phyloP scores from a whole-genome alignment of 2,797 vertebrate genomes.

The Rhinophrynus dorsalis region DNA sequence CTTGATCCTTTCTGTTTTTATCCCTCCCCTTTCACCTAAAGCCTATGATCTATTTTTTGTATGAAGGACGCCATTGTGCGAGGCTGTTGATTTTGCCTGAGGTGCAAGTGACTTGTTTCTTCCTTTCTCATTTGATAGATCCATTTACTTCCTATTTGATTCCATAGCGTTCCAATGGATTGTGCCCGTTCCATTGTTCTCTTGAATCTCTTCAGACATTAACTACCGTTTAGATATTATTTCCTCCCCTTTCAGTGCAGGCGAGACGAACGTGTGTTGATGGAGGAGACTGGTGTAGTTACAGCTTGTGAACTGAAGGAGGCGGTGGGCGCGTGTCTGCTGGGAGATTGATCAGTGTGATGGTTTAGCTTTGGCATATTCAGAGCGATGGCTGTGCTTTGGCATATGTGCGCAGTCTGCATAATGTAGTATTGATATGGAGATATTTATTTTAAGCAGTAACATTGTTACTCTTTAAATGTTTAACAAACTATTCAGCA shows the following conservation, averaged over 20 bases:
- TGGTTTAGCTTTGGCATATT: neutral
- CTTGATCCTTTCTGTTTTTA: neutral
- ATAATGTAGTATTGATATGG: slow-evolving; percentile 1
- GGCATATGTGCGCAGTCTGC: slow-evolving; percentile 23
- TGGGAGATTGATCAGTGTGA: slow-evolving; percentile 37
- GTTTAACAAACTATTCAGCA: too few relatives aligned
- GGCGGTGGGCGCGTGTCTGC: slow-evolving; percentile 27
- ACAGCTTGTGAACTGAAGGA: slow-evolving; percentile 6
- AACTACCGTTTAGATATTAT: fast-evolving
- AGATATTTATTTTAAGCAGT: neutral
- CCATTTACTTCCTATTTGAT: too few relatives aligned
- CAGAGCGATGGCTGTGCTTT: slow-evolving; percentile 23
- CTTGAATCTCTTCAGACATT: too few relatives aligned
- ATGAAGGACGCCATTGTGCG: slow-evolving; percentile 86
- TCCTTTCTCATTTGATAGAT: slow-evolving; percentile 54
- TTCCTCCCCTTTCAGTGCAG: neutral
- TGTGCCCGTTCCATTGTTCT: too few relatives aligned
- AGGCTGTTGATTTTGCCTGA: slow-evolving; percentile 65
- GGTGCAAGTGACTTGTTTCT: slow-evolving; percentile 56
- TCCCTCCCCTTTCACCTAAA: neutral
- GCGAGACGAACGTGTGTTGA: neutral
- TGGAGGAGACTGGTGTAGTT: neutral
- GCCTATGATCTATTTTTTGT: slow-evolving; percentile 10
- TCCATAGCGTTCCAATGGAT: neutral
- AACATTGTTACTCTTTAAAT: too few relatives aligned